Conservation (phyloP, 2,113 vertebrate species). For the Ahaetulla prasina region DNA sequence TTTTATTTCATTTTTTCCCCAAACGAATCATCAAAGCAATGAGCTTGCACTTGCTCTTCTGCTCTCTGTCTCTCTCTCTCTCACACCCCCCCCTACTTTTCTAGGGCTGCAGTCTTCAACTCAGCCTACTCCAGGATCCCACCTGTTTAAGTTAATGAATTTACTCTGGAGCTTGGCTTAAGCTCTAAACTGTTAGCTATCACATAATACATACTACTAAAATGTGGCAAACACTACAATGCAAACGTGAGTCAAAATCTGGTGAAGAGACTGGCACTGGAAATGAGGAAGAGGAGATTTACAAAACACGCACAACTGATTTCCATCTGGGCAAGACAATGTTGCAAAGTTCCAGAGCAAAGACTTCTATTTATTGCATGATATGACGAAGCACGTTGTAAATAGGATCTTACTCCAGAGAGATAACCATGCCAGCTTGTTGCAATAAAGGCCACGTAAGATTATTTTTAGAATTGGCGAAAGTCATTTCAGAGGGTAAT, state of each 20-base stretch:
- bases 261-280: background rate
- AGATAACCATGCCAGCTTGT: background rate
- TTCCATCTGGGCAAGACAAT: background rate
- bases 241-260: background rate
- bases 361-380: background rate
- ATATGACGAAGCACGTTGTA: background rate
- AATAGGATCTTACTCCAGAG: background rate
- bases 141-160: background rate
- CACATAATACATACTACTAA: background rate
- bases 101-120: background rate
- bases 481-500: background rate
- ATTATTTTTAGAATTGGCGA: background rate
- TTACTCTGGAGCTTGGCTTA: background rate
- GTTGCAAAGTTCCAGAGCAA: background rate
- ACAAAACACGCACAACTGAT: background rate
- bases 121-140: background rate
- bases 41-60: background rate
- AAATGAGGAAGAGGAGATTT: too few relatives aligned
- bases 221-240: background rate
- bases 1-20: background rate
- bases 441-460: background rate
- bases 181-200: background rate
- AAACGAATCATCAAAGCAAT: background rate
- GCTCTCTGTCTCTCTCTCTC: background rate
- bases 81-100: background rate